phyloP scores from a whole-genome alignment of 2,888 invertebrate genomes.

The Dasysyrphus tricinctus region DNA sequence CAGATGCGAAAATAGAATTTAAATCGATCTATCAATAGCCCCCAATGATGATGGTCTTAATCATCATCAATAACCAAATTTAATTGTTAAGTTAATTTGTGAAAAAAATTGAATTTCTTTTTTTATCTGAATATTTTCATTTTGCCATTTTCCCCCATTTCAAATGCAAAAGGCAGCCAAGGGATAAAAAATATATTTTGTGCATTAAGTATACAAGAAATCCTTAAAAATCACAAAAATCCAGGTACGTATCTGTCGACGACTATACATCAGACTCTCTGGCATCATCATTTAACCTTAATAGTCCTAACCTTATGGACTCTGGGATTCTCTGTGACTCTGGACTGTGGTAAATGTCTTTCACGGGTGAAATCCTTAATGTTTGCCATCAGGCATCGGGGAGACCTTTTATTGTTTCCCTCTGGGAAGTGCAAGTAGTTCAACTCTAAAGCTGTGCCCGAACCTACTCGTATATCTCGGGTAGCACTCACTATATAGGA shows the following conservation, averaged over 20 bases:
- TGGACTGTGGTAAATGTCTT: slow-evolving; percentile 72
- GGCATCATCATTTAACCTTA: slow-evolving; percentile 73
- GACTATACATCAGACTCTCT: background rate
- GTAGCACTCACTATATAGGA: slow-evolving; percentile 24
- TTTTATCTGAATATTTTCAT: slow-evolving; percentile 30
- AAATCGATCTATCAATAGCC: slow-evolving; percentile 63
- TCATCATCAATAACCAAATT: slow-evolving; percentile 75
- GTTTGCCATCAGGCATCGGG: slow-evolving; percentile 46
- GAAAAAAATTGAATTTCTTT: slow-evolving; percentile 20
- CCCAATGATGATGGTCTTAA: slow-evolving; percentile 44
- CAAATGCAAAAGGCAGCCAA: slow-evolving; percentile 32
- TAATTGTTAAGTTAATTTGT: slow-evolving; percentile 56
- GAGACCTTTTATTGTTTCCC: slow-evolving; percentile 45
- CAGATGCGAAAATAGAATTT: slow-evolving; percentile 63
- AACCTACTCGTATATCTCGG: slow-evolving; percentile 29
- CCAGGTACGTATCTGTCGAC: slow-evolving; percentile 58
- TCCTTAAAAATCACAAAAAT: slow-evolving; percentile 32
- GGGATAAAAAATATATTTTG: slow-evolving; percentile 35
- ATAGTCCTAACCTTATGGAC: slow-evolving; percentile 74
- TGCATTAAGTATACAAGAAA: slow-evolving; percentile 6
- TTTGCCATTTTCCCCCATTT: slow-evolving; percentile 22
- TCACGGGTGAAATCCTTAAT: slow-evolving; percentile 72
- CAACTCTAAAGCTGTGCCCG: slow-evolving; percentile 34
- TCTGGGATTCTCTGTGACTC: slow-evolving; percentile 66
- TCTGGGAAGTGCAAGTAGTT: slow-evolving; percentile 51